Evolutionary conservation across 1,140 invertebrate genomes (phyloP), one percentile per base, ranked within the genome.

Genomic region (Hydropsyche tenuis): DNA sequence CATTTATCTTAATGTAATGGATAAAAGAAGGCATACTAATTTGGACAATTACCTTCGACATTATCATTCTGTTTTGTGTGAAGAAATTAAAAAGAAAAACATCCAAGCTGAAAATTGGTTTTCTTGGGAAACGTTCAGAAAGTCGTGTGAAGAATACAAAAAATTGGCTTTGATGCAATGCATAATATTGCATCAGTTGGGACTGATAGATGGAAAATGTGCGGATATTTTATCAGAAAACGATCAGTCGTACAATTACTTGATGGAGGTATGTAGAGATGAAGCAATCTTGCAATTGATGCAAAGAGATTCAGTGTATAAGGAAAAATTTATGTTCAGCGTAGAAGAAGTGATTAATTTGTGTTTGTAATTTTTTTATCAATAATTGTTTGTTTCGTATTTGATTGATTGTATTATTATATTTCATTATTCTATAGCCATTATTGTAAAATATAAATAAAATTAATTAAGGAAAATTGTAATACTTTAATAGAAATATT

Each of bases 321-420:
- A 60, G 23, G 18, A 45, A 18, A 69, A 64, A 56, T 53, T 72
- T 18, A 42, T 77, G 42, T 73, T 69, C 53, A 51, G 23, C n/a
- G 25, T 75, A 48, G 69, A 77, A 66, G 75, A 77, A 69, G n/a
- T 77, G 25, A 77, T 77, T 43, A 22, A 66, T 62, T 14, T 68
- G 23, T 73, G 56, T 12, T 25, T 60, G 25, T 25, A 60, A 60
- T 14, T 25, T 37, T 3, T 9, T n/a, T n/a, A n/a, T n/a, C n/a
- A n/a, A n/a, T n/a, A n/a, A n/a, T n/a, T n/a, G n/a, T n/a, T n/a
- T n/a, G n/a, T n/a, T n/a, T n/a, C n/a, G n/a, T n/a, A n/a, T n/a
- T n/a, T n/a, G n/a, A n/a, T n/a, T n/a, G n/a, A n/a, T n/a, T n/a
- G n/a, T n/a, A n/a, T n/a, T n/a, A n/a, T n/a, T n/a, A n/a, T n/a